Conservation (phyloP, 2,113 vertebrate genomes). For the Tringa solitaria region DNA sequence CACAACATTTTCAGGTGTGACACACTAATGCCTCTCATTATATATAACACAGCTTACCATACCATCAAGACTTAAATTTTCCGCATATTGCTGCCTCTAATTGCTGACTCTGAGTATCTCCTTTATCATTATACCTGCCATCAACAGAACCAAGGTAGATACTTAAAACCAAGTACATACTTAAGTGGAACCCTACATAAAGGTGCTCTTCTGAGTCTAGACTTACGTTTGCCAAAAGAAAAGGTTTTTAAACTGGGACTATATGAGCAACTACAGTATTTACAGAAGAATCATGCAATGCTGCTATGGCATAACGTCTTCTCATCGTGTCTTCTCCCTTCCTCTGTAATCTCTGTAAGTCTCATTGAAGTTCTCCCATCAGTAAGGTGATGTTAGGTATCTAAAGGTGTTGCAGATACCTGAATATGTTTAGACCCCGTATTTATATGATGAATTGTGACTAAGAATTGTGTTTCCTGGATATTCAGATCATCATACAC, state of each 20-base stretch:
- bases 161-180: neutral
- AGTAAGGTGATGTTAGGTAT: neutral
- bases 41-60: neutral
- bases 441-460: neutral
- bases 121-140: neutral
- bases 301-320: neutral
- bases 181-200: neutral
- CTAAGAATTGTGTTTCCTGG: neutral
- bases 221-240: neutral
- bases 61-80: neutral
- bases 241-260: neutral
- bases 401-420: neutral
- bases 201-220: neutral
- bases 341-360: neutral
- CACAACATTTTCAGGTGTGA: neutral
- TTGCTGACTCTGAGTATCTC: neutral
- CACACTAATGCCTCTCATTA: neutral
- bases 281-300: neutral
- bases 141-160: neutral
- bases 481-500: neutral
- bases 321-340: neutral
- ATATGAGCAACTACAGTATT: neutral
- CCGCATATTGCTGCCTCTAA: neutral
- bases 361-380: neutral
- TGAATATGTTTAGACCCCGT: neutral